Conservation (phyloP, 2,113 vertebrate genomes). For the Tursiops truncatus region DNA sequence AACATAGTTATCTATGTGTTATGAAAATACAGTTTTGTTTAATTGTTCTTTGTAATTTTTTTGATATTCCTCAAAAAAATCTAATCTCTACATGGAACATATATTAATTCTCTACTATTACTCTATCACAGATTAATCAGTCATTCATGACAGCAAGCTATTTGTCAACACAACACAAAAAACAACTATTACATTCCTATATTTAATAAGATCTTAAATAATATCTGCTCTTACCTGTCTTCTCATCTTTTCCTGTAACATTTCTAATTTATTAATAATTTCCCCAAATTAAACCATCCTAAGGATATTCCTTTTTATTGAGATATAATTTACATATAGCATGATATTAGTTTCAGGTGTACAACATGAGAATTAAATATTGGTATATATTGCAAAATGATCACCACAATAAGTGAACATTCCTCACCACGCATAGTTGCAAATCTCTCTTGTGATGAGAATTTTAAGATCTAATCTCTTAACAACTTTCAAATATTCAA, state of each 20-base stretch:
- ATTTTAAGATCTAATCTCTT: not conserved
- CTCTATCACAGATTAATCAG: not conserved
- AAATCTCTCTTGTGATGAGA: not conserved
- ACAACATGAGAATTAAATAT: not conserved
- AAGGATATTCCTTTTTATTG: not conserved
- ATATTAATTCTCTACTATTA: not conserved
- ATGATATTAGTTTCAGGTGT: not conserved
- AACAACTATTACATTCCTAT: not conserved
- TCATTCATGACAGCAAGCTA: not conserved
- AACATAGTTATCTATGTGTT: not conserved
- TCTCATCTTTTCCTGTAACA: not conserved
- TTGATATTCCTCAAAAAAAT: not conserved
- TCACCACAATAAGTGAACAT: not conserved
- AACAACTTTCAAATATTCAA: not conserved
- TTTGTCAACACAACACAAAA: not conserved
- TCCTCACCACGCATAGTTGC: not conserved
- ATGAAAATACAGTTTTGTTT: not conserved
- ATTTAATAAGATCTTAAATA: not conserved
- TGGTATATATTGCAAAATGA: not conserved
- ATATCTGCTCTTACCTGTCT: not conserved
- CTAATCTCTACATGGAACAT: not conserved
- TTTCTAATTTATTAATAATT: slow-evolving; percentile 29
- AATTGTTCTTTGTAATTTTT: not conserved
- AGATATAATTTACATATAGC: not conserved
- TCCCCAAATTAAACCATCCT: not conserved